Conservation (phyloP, 2,113 vertebrate species). For the Clinocottus analis region DNA sequence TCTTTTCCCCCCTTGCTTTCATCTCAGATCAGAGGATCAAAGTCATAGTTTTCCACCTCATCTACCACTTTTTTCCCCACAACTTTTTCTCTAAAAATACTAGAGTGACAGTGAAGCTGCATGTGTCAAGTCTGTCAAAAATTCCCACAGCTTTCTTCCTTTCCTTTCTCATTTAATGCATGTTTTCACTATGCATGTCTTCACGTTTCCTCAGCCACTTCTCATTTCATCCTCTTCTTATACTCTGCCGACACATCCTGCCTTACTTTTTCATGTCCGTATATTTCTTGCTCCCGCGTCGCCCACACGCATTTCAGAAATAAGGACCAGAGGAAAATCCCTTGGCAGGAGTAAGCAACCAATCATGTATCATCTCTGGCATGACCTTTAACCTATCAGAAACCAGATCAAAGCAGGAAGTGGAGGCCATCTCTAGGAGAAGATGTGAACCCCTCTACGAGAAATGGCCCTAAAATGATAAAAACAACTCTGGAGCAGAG, state of each 20-base stretch:
- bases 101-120: background rate
- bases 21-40: slow-evolving; percentile 54
- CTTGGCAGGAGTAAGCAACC: slow-evolving; percentile 57
- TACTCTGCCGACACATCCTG: slow-evolving; percentile 40
- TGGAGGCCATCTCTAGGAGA: slow-evolving; percentile 8
- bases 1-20: slow-evolving; percentile 51
- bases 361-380: slow-evolving; percentile 53
- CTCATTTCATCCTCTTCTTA: slow-evolving; percentile 11
- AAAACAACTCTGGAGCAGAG: background rate
- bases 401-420: slow-evolving; percentile 65
- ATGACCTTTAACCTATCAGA: slow-evolving; percentile 58
- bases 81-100: background rate
- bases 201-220: background rate
- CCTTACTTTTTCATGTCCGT: slow-evolving; percentile 27
- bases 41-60: slow-evolving; percentile 46
- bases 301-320: slow-evolving; percentile 48
- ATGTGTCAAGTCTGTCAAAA: slow-evolving; percentile 1
- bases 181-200: slow-evolving; percentile 32
- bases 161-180: slow-evolving; percentile 21
- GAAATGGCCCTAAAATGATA: slow-evolving; percentile 27
- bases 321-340: slow-evolving; percentile 54
- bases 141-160: background rate
- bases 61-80: slow-evolving; percentile 22
- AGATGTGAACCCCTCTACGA: slow-evolving; percentile 2
- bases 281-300: slow-evolving; percentile 39